Evolutionary conservation across 1,140 invertebrate genomes (phyloP).

Genomic region (Drosophila sturtevanti): DNA sequence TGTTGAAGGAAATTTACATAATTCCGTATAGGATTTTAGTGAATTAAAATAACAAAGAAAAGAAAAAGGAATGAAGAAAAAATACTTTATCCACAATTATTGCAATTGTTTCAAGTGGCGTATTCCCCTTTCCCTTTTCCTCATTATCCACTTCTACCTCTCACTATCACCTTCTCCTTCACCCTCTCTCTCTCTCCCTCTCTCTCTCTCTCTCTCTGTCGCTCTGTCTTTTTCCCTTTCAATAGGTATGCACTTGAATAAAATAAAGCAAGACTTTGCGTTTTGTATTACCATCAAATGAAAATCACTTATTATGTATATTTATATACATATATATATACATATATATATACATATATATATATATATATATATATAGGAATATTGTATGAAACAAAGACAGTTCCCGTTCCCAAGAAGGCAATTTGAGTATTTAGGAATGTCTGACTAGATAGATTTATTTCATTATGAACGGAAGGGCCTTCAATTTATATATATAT

Average conservation of each 20-base stretch:
- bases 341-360: not conserved
- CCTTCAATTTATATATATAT: not conserved
- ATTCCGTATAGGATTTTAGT: conserved; percentile 4
- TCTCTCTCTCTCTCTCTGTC: conserved; percentile 17
- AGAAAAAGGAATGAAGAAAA: too few species aligned
- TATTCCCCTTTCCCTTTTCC: conserved; percentile 8
- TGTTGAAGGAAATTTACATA: too few species aligned
- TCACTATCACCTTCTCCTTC: too few species aligned
- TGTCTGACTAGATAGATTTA: conserved; percentile 40
- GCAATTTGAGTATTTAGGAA: conserved; percentile 58
- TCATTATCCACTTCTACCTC: too few species aligned
- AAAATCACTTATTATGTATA: conserved; percentile 15
- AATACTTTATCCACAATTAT: not conserved
- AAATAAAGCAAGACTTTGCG: conserved; percentile 24
- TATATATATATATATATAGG: too few species aligned
- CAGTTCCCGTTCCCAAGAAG: conserved; percentile 53
- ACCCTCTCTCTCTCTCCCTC: too few species aligned
- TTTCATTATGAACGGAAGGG: conserved; percentile 16
- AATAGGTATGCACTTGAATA: conserved; percentile 33
- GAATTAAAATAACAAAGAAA: too few species aligned
- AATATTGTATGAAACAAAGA: conserved; percentile 2
- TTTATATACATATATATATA: not conserved
- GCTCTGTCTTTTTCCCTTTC: too few species aligned
- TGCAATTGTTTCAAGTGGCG: conserved; percentile 32
- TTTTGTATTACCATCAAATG: conserved; percentile 51